Evolutionary conservation across 1,140 invertebrate genomes (phyloP), one percentile per base, ranked within the genome.

Genomic region (Cydia strobilella): DNA sequence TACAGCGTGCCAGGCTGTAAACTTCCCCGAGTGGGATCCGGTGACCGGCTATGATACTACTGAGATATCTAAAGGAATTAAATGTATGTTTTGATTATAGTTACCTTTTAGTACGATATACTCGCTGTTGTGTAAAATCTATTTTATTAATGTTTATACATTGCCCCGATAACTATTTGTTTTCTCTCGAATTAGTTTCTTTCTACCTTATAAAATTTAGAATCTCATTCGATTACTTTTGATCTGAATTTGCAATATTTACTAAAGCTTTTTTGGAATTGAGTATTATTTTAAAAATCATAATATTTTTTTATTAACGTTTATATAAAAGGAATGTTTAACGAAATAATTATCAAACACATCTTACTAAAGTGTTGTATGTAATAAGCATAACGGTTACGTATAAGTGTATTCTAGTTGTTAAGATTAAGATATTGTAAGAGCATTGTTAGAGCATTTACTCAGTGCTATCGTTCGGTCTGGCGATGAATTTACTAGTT

Each of bases 261-360:
- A 63, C 23, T 74, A 75, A 76, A 66, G 42, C 76, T 79, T 80
- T 77, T 83, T 83, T 79, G 86, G 86, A 86, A 87, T 86, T 87
- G 84, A 85, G 79, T 77, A 82, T 85, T 83, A 80, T 85, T 86
- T 81, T 77, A 77, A 80, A 77, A 77, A 81, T 80, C 77, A 76
- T 59, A 23, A 35, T 75, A 15, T 84, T 87, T 86, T 87, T 87
- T 87, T 87, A 82, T 82, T 87, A 86, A 82, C 76, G 77, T 84
- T 81, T 86, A 84, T 80, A 74, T 82, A 77, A 80, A 82, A 73
- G 59, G 59, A 74, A 80, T 80, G 72, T 78, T 76, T 79, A 78
- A 59, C 72, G 62, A 27, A 73, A 66, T 48, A 20, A 54, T 66
- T 76, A 72, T 73, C 63, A 73, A 73, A 76, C 39, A 20, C 45